phyloP scores from a whole-genome alignment of 2,113 vertebrate genomes.

The Eulemur rufifrons region DNA sequence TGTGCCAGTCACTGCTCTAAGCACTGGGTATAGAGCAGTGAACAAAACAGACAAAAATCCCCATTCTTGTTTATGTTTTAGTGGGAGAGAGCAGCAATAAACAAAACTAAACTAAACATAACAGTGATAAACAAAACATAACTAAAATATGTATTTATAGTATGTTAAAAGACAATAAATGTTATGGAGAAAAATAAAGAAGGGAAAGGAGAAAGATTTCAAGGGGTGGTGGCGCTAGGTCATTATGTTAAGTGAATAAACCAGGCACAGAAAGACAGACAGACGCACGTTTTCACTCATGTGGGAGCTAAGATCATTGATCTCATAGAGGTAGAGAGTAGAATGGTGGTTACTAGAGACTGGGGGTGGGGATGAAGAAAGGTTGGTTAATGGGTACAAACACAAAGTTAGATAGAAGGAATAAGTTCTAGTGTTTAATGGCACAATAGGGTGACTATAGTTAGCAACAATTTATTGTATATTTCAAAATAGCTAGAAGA shows the following conservation, averaged over 20 bases:
- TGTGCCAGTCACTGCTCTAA: not conserved
- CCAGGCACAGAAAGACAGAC: not conserved
- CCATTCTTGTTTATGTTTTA: not conserved
- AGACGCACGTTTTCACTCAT: too few relatives aligned
- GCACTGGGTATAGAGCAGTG: not conserved
- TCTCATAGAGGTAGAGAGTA: not conserved
- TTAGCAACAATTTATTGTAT: too few relatives aligned
- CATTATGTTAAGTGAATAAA: not conserved
- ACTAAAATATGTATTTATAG: not conserved
- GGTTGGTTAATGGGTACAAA: not conserved
- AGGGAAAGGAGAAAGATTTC: constrained; percentile 5
- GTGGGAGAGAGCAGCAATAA: not conserved
- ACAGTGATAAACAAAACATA: constrained; percentile 19
- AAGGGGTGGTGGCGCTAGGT: not conserved
- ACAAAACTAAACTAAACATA: not conserved
- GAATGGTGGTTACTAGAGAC: not conserved
- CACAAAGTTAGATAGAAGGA: too few relatives aligned
- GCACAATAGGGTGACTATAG: too few relatives aligned
- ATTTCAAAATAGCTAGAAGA: too few relatives aligned
- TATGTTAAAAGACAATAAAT: not conserved
- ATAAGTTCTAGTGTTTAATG: too few relatives aligned
- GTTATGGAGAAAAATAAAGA: constrained; percentile 7
- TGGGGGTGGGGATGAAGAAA: not conserved
- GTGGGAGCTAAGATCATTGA: too few relatives aligned
- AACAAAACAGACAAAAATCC: constrained; percentile 12